Evolutionary conservation across 2,888 invertebrate genomes (phyloP), one percentile per base, ranked within the genome.

Genomic region (Drosophila pullipes): DNA sequence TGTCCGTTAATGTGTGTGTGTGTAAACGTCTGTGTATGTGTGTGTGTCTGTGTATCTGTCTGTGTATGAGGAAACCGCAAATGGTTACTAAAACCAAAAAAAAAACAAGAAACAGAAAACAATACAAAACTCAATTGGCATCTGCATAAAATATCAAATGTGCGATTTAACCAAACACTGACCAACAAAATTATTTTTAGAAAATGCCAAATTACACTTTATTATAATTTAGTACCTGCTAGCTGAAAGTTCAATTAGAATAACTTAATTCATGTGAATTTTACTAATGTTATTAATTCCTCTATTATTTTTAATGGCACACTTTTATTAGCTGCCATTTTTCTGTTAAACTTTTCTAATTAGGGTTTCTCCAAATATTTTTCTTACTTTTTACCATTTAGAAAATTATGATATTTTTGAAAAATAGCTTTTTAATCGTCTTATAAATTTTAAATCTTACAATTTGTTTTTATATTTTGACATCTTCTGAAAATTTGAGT

Each of bases 61-160:
- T 64, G 47, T 68, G 30, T 75, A 28, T 77, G 47, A 41, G 50
- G 67, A 59, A 76, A 77, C 63, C 68, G 30, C 61, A 60, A 69
- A 66, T 58, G 67, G 53, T 77, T 80, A 88, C 85, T 70, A 88
- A 85, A 89, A 65, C 41, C 58, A 55, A 41, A 55, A 44, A 11
- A 57, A 68, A 55, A 57, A 22, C 25, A 25, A 25, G 25, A 39
- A 69, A 50, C 44, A 41, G 28, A 18, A 62, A 61, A 76, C 70
- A 76, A 57, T 54, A 50, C 41, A 44, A 70, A 64, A 44, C 63
- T 55, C 73, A 78, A 65, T 81, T 77, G 82, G 50, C 74, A 69
- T 61, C 78, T 69, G 64, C 74, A 77, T 73, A 67, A 74, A 73
- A 59, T 41, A 57, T 53, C 35, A 63, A 59, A 35, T 30, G 28